Evolutionary conservation across 23 tunicate species (phyloP).

Genomic region (Oikopleura dioica): DNA sequence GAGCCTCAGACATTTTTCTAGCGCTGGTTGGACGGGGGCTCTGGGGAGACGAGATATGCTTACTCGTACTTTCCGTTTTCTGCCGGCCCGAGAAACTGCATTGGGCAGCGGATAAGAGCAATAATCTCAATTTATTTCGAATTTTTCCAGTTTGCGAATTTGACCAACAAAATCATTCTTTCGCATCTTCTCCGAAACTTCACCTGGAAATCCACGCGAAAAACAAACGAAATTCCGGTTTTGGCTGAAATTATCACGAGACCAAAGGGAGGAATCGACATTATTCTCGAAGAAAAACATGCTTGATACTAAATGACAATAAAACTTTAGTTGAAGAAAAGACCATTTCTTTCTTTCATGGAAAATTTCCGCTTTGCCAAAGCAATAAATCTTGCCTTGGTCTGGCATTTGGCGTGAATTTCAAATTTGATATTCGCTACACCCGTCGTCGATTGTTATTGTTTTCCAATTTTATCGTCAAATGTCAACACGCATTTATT

Average conservation of each 20-base stretch:
- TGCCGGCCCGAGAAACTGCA: conserved; percentile 94
- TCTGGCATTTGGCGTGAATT: too few species aligned
- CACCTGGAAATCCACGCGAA: conserved; percentile 15
- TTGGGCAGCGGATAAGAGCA: conserved; percentile 54
- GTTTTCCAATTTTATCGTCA: too few species aligned
- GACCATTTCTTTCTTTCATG: too few species aligned
- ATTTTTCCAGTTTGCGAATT: conserved; percentile 35
- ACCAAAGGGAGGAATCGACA: conserved; percentile 26
- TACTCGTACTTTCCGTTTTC: conserved; percentile 70
- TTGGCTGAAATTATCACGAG: conserved; percentile 37
- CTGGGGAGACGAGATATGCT: conserved; percentile 24
- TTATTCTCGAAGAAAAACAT: conserved; percentile 19
- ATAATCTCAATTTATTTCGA: too few species aligned
- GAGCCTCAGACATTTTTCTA: not conserved
- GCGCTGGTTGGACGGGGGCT: not conserved
- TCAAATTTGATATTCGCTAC: too few species aligned
- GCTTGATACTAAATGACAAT: too few species aligned
- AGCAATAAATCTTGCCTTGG: too few species aligned
- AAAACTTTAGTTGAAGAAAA: too few species aligned
- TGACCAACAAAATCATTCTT: conserved; percentile 58
- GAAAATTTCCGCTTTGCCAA: too few species aligned
- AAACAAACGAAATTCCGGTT: conserved; percentile 23
- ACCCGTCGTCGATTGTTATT: too few species aligned
- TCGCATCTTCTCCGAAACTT: conserved; percentile 26
- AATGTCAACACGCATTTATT: too few species aligned